phyloP scores from a whole-genome alignment of 1,140 invertebrate genomes.

The Drosophila mauritiana region DNA sequence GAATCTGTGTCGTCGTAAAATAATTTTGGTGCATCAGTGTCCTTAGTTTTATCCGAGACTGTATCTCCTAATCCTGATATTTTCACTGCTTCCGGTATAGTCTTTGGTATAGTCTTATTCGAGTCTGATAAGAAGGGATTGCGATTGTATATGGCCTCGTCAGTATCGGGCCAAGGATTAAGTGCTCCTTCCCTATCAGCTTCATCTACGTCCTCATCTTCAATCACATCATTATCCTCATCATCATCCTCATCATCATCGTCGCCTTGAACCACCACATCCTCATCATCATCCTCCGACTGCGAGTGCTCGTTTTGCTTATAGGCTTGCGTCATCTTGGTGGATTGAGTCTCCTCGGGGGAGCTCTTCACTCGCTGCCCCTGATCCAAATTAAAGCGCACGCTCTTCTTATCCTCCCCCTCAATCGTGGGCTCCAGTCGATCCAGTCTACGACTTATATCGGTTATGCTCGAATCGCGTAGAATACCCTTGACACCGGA shows the following conservation, averaged over 20 bases:
- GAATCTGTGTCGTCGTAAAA: constrained; percentile 84
- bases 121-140: constrained; percentile 62
- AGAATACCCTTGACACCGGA: constrained; percentile 88
- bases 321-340: constrained; percentile 30
- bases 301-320: constrained; percentile 34
- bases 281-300: constrained; percentile 51
- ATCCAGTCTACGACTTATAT: constrained; percentile 77
- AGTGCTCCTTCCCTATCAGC: constrained; percentile 3
- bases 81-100: not conserved
- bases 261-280: constrained; percentile 37
- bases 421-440: constrained; percentile 39
- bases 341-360: constrained; percentile 44
- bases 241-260: constrained; percentile 11
- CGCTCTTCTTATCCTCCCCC: constrained; percentile 87
- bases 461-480: constrained; percentile 88
- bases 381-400: constrained; percentile 87
- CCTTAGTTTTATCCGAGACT: constrained; percentile 52
- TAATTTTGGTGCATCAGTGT: constrained; percentile 43
- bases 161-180: constrained; percentile 49
- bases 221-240: constrained; percentile 23
- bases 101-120: not conserved
- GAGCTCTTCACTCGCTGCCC: constrained; percentile 51
- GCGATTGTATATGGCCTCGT: constrained; percentile 58
- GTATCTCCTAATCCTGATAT: constrained; percentile 51
- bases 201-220: constrained; percentile 9